These are phyloP conservation scores for Labeo catla DNA, from an alignment of 2,113 vertebrate genomes.

Conservation along the genomic window DNA sequence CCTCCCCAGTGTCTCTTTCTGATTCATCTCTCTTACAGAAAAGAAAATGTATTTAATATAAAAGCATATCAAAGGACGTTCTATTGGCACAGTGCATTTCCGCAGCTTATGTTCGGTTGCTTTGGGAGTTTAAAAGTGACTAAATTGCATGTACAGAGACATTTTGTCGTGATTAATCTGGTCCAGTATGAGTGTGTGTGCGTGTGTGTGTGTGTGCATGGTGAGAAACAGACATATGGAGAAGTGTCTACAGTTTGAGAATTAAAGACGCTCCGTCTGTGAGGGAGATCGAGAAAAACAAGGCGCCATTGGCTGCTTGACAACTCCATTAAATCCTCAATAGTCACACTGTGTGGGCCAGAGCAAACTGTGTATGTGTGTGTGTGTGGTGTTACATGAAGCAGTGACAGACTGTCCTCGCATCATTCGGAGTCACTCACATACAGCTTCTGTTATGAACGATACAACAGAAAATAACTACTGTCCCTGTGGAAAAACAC, in stretches of 20 bases:
- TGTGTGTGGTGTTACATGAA: slow-evolving; percentile 32
- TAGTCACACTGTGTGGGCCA: slow-evolving; percentile 38
- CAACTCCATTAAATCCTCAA: slow-evolving; percentile 48
- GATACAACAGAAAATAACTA: slow-evolving; percentile 33
- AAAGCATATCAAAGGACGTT: slow-evolving; percentile 2
- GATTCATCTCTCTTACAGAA: slow-evolving; percentile 4
- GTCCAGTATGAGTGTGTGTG: slow-evolving; percentile 1
- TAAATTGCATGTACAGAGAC: slow-evolving; percentile 14
- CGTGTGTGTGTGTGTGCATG: not conserved
- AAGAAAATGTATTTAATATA: not conserved
- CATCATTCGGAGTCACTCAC: not conserved
- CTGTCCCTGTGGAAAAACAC: not conserved
- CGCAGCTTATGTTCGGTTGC: not conserved
- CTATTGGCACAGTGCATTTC: slow-evolving; percentile 2
- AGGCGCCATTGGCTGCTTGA: slow-evolving; percentile 41
- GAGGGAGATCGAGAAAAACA: slow-evolving; percentile 37
- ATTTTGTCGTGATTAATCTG: slow-evolving; percentile 33
- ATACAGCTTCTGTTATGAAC: slow-evolving; percentile 26
- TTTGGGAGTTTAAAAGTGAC: slow-evolving; percentile 24
- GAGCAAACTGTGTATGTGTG: slow-evolving; percentile 20
- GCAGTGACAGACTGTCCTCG: slow-evolving; percentile 20
- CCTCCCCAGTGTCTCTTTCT: not conserved
- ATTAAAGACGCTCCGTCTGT: slow-evolving; percentile 36
- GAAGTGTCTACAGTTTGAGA: slow-evolving; percentile 47
- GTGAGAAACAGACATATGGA: slow-evolving; percentile 48